phyloP scores from a whole-genome alignment of 1,140 invertebrate genomes.

The Belonocnema kinseyi region DNA sequence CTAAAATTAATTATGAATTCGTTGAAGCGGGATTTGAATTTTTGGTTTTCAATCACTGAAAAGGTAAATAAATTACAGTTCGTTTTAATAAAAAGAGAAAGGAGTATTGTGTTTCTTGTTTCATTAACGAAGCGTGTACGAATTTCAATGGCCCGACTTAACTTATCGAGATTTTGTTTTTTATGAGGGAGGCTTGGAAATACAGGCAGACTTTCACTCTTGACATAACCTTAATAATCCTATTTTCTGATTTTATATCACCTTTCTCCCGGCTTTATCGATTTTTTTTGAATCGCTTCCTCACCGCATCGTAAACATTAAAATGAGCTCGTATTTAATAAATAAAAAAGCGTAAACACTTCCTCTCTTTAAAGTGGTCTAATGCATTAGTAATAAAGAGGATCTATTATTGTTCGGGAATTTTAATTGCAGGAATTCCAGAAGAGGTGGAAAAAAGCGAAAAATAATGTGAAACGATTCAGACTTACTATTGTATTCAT shows the following conservation, averaged over 20 bases:
- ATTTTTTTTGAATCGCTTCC: constrained; percentile 18
- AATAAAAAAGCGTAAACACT: constrained; percentile 4
- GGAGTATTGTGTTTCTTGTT: too few relatives aligned
- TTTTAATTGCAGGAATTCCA: constrained; percentile 3
- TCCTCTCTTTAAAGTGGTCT: not conserved
- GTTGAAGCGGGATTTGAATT: too few relatives aligned
- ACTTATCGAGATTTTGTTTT: constrained; percentile 19
- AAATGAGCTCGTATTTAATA: not conserved
- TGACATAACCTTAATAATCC: constrained; percentile 12
- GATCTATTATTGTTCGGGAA: not conserved
- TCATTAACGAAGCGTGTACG: too few relatives aligned
- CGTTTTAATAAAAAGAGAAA: not conserved
- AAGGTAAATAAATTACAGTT: too few relatives aligned
- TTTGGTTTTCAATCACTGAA: too few relatives aligned
- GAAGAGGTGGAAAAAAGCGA: not conserved
- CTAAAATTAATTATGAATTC: too few relatives aligned
- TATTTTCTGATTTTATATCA: constrained; percentile 23
- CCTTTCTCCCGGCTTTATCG: constrained; percentile 14
- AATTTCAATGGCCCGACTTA: not conserved
- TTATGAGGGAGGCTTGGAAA: constrained; percentile 13
- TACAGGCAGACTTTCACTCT: constrained; percentile 14
- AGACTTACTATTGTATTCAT: too few relatives aligned
- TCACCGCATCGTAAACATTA: not conserved
- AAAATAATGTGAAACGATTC: not conserved
- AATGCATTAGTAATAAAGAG: not conserved